Evolutionary conservation across 1,140 invertebrate genomes (phyloP), one percentile per base, ranked within the genome.

Genomic region (Rhagoletis zephyria): DNA sequence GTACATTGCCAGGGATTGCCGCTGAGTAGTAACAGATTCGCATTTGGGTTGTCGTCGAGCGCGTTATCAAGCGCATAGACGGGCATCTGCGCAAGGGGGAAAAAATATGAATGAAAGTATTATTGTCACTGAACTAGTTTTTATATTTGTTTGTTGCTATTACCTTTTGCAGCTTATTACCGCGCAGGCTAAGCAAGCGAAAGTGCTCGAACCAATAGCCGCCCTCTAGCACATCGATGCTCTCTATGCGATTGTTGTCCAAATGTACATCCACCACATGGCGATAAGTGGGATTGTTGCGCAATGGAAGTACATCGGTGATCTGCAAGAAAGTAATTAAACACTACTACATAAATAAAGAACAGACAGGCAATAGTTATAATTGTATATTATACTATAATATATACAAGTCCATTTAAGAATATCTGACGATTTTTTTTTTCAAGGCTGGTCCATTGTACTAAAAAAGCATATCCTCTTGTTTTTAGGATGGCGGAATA

Each of bases 1-100:
- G 97, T 96, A 90, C 97, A 97, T 87, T 95, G 94, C 96, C 96
- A 97, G 0, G 96, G 96, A 94, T 97, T 97, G 64, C 94, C 93
- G 3, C 96, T 96, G 0, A 97, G 93, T 89, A 94, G 95, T 16
- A 97, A 92, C 16, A 94, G 91, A 87, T 95, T 95, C 88, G 96
- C 95, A 89, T 96, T 95, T 65, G 94, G 93, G 90, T 97, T 97
- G 65, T 95, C 94, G 87, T 95, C 93, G n/a, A 97, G 94, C 1
- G 95, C 96, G 90, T 97, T 96, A 90, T 97, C 96, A 65, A 97
- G 92, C 0, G 96, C 96, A 90, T 97, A 97, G 0, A 96, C 95
- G 51, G 96, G 96, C 81, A 97, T 92, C 96, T 97, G 91, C 19
- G 74, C 7, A 2, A 87, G 5, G 12, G 42, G 61, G 19, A 60